A percentile compares a stretch with the other conserved stretches of the same genome.
phyloP scores from a whole-genome alignment of 2,888 invertebrate species.

The Cryptophagus acutangulus region DNA sequence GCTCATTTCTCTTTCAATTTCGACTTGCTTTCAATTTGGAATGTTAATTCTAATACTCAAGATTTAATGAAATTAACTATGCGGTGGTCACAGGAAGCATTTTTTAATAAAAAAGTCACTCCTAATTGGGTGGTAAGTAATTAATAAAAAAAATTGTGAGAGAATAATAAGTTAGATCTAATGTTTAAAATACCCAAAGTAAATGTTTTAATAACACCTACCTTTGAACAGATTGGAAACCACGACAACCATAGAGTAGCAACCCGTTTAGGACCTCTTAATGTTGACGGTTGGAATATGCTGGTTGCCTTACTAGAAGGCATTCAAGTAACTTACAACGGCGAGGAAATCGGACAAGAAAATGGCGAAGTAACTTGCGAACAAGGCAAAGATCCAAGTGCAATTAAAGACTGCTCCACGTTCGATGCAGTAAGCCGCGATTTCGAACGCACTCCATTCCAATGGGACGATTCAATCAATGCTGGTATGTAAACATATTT shows the following conservation, averaged over 20 bases:
- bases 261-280: constrained; percentile 60
- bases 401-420: constrained; percentile 34
- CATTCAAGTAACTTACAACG: constrained; percentile 80
- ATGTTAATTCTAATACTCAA: constrained; percentile 53
- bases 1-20: constrained; percentile 78
- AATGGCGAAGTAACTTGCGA: constrained; percentile 54
- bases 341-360: constrained; percentile 73
- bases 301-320: constrained; percentile 76
- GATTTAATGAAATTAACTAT: no score
- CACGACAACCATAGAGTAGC: constrained; percentile 71
- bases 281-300: constrained; percentile 81
- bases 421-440: constrained; percentile 61
- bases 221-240: constrained; percentile 60
- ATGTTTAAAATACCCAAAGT: no score
- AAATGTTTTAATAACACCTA: no score
- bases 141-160: no score
- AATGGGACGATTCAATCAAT: constrained; percentile 61
- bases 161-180: no score
- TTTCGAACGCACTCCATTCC: constrained; percentile 74
- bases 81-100: no score
- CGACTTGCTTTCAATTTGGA: constrained; percentile 59
- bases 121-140: constrained; percentile 77
- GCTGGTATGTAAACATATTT: constrained; percentile 62
- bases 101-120: constrained; percentile 29
- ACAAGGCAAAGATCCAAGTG: constrained; percentile 55